Conservation (phyloP, 2,113 vertebrate genomes). For the Carollia perspicillata region DNA sequence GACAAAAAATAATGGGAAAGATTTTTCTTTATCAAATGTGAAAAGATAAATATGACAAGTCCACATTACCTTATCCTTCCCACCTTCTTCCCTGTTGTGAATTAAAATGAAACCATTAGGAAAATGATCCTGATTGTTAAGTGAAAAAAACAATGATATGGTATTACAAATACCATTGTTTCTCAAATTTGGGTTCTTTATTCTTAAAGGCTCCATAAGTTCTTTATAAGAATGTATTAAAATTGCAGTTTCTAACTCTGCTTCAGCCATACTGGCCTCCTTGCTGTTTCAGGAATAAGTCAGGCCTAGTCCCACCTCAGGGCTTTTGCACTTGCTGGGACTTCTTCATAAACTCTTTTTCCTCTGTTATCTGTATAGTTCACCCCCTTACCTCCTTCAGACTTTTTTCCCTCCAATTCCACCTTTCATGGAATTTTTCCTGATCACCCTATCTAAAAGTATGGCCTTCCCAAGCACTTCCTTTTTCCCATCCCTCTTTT, state of each 20-base stretch:
- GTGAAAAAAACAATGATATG: background rate
- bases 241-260: background rate
- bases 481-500: background rate
- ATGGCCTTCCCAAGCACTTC: background rate
- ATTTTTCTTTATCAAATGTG: background rate
- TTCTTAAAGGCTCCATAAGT: background rate
- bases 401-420: background rate
- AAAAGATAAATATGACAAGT: background rate
- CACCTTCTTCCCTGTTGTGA: background rate
- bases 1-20: slow-evolving; percentile 2
- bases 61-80: background rate
- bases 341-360: background rate
- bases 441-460: background rate
- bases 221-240: background rate
- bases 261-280: background rate
- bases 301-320: background rate
- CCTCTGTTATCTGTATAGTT: background rate
- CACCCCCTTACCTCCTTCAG: background rate
- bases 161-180: background rate
- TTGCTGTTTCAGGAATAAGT: background rate
- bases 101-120: background rate
- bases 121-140: background rate
- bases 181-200: background rate
- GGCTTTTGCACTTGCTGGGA: background rate
- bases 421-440: background rate